Base-by-base conservation (phyloP, 2,888 invertebrate genomes). In the Hanleya hanleyi region DNA sequence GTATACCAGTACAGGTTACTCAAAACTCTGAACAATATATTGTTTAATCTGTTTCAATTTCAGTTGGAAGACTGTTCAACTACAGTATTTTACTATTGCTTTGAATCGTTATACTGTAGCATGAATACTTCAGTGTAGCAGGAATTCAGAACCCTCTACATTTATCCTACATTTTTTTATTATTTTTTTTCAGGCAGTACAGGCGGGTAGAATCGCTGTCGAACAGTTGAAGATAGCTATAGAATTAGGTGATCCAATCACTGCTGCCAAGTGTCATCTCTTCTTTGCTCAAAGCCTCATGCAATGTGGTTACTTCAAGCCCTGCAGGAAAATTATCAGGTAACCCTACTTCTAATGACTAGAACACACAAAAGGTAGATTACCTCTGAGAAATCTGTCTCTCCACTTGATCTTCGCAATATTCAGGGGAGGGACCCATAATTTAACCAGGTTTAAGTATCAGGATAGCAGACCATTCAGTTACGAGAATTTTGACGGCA, bases 221-320 rank as follows among this genome's bases (percentile, higher is more conserved):
- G 93, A 94, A 76, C 98, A 99, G 89, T 93, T 97, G 77, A 93
- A 93, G 85, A 92, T 98, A 35, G 97, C 97, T 0, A 87, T 94
- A 76, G 93, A 94, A 85, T 92, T 97, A 50, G 96, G 95, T 0
- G 97, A 98, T 91, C 95, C 96, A 0, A 92, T 94, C 41, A 91
- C 96, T 66, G 94, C 95, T 49, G 94, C 95, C 0, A 93, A 97
- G 71, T 98, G 98, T 89, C 94, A 93, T 83, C 92, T 99, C 0
- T 99, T 96, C 90, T 94, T 94, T 70, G 95, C 97, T 41, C 92
- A 98, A 71, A 97, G 97, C 82, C 92, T 96, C 33, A 95, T 98
- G 73, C 99, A 99, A 91, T 93, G 94, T 79, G 95, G 95, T 0
- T 90, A 93, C 57, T 92, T 96, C 5, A 70, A 67, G 47, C 51